These are phyloP conservation scores for Caenorhabditis wallacei DNA, from an alignment of 2,888 invertebrate species.

Conservation along the genomic window DNA sequence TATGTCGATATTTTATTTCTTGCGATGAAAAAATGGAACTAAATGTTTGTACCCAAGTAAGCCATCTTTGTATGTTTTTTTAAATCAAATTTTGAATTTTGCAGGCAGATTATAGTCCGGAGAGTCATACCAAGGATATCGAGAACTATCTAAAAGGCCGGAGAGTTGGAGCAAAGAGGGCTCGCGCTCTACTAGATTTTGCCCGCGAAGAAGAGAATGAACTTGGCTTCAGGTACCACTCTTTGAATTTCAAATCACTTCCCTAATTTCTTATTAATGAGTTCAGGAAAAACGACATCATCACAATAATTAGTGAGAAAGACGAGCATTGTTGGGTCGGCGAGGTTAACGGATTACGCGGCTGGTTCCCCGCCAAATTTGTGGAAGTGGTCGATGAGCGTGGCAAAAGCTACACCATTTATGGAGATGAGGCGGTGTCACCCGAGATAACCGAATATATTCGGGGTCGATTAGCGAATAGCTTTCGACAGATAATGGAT, in stretches of 20 bases:
- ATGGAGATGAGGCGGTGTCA: constrained; percentile 96
- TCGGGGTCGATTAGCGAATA: constrained; percentile 86
- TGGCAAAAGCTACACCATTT: constrained; percentile 87
- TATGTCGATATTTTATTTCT: constrained; percentile 95
- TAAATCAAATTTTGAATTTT: constrained; percentile 4
- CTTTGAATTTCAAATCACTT: neutral
- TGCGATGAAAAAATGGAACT: constrained; percentile 90
- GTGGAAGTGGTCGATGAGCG: constrained; percentile 92
- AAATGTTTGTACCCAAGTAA: constrained; percentile 73
- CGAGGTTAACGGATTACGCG: constrained; percentile 85
- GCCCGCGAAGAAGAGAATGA: constrained; percentile 93
- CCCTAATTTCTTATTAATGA: neutral
- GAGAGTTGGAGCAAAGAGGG: constrained; percentile 91
- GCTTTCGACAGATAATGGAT: constrained; percentile 78
- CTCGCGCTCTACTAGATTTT: constrained; percentile 94
- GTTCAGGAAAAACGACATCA: constrained; percentile 94
- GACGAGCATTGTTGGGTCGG: constrained; percentile 86
- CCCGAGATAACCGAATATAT: constrained; percentile 97
- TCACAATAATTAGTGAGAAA: constrained; percentile 88
- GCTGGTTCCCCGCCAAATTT: constrained; percentile 86
- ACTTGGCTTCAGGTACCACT: constrained; percentile 88
- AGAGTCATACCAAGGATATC: constrained; percentile 95
- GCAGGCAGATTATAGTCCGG: constrained; percentile 94
- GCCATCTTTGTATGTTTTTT: neutral
- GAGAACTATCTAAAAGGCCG: constrained; percentile 96